Percentiles rank a stretch among this genome's conserved stretches.
Conservation (phyloP, 30 jellyfish, hydroid and myxozoan species). For the Nemopilema nomurai region DNA sequence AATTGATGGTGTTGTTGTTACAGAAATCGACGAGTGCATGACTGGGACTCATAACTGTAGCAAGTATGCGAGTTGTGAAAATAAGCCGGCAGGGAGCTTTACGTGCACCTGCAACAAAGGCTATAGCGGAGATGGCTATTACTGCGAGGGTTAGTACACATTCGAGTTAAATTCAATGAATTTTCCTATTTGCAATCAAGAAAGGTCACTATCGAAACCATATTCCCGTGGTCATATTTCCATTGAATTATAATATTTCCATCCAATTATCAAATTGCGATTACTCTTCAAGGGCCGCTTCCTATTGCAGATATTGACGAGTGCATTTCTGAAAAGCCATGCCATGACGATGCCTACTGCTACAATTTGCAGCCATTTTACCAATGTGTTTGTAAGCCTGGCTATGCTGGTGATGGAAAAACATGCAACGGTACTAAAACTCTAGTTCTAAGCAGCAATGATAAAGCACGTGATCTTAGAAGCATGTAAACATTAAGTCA, state of each 20-base stretch:
- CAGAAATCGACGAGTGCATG: slow-evolving; percentile 64
- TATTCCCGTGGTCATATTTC: too few species aligned
- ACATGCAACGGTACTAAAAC: slow-evolving; percentile 17
- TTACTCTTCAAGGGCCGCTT: too few species aligned
- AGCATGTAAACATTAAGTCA: too few species aligned
- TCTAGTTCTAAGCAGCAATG: neutral
- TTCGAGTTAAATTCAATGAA: too few species aligned
- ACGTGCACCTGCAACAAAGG: slow-evolving; percentile 63
- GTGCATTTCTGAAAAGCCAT: slow-evolving; percentile 39
- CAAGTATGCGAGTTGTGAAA: slow-evolving; percentile 46
- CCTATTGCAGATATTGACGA: slow-evolving; percentile 49
- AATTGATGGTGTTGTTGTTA: neutral
- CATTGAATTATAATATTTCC: too few species aligned
- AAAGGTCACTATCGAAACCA: too few species aligned
- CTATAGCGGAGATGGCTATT: slow-evolving; percentile 86
- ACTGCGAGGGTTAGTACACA: slow-evolving; percentile 73
- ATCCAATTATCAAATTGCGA: too few species aligned
- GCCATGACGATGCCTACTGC: slow-evolving; percentile 57
- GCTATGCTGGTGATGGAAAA: slow-evolving; percentile 64
- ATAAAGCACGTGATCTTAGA: too few species aligned
- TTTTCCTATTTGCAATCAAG: too few species aligned
- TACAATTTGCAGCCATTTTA: slow-evolving; percentile 37
- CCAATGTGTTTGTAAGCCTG: slow-evolving; percentile 43
- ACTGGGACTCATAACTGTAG: slow-evolving; percentile 51
- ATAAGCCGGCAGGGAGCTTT: slow-evolving; percentile 39